Evolutionary conservation across 1,140 invertebrate species (phyloP).

Genomic region (Chlorops oryzae): DNA sequence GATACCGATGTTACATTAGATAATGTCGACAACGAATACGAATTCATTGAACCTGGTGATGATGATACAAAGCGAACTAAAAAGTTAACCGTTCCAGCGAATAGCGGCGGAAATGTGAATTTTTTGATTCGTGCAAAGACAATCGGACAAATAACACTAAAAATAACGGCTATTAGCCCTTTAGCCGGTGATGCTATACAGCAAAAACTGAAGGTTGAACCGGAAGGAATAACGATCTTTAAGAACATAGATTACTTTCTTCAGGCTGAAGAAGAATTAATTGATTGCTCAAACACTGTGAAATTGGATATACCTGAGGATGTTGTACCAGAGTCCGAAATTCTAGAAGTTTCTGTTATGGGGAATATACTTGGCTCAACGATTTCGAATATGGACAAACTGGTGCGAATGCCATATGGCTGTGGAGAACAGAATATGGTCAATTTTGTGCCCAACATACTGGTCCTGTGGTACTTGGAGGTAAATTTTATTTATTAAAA

Average conservation of each 20-base stretch:
- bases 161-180: slow-evolving; percentile 64
- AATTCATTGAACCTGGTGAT: slow-evolving; percentile 61
- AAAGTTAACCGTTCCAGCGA: slow-evolving; percentile 58
- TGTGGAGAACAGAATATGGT: slow-evolving; percentile 95
- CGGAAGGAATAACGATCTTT: slow-evolving; percentile 74
- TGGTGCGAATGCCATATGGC: slow-evolving; percentile 78
- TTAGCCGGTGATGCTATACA: slow-evolving; percentile 68
- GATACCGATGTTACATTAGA: slow-evolving; percentile 75
- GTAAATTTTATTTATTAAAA: slow-evolving; percentile 22
- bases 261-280: no score
- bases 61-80: slow-evolving; percentile 55
- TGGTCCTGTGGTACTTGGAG: slow-evolving; percentile 72
- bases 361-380: slow-evolving; percentile 71
- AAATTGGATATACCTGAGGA: slow-evolving; percentile 65
- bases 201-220: slow-evolving; percentile 64
- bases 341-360: slow-evolving; percentile 65
- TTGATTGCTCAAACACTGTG: slow-evolving; percentile 53
- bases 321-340: slow-evolving; percentile 62
- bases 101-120: slow-evolving; percentile 62
- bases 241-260: slow-evolving; percentile 67
- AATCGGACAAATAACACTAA: slow-evolving; percentile 67
- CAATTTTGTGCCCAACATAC: slow-evolving; percentile 84
- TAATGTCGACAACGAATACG: slow-evolving; percentile 72
- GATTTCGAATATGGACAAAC: slow-evolving; percentile 65
- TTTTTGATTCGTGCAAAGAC: slow-evolving; percentile 74